These are phyloP conservation scores for Notiomystis cincta DNA, from an alignment of 2,113 vertebrate species.

Conservation along the genomic window DNA sequence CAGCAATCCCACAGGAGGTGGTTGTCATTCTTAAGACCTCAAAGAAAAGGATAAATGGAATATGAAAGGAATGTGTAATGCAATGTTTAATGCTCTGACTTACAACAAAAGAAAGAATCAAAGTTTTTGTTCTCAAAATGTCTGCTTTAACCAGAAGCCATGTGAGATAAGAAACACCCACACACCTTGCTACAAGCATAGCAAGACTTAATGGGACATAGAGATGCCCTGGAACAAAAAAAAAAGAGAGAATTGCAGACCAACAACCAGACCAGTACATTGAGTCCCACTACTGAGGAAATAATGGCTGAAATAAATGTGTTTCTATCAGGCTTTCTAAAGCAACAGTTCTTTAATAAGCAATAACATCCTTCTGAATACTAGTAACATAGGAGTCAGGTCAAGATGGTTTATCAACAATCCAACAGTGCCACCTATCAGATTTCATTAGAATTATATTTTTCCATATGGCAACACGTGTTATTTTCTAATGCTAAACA, in stretches of 20 bases:
- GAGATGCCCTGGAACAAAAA: not conserved
- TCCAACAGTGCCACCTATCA: slow-evolving; percentile 72
- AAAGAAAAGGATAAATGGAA: not conserved
- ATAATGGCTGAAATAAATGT: not conserved
- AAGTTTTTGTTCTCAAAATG: not conserved
- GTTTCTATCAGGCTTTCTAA: not conserved
- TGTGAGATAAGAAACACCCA: not conserved
- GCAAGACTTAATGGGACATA: not conserved
- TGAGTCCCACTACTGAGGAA: not conserved
- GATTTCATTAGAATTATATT: slow-evolving; percentile 20
- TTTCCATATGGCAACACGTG: not conserved
- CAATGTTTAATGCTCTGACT: not conserved
- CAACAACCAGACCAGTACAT: not conserved
- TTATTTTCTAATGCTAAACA: not conserved
- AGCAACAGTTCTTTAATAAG: not conserved
- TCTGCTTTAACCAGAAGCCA: not conserved
- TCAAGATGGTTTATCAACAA: slow-evolving; percentile 28
- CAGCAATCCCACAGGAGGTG: not conserved
- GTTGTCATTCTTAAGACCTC: not conserved
- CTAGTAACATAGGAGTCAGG: not conserved
- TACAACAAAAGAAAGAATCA: not conserved
- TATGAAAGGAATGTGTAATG: not conserved
- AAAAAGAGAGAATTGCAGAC: not conserved
- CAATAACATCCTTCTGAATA: not conserved
- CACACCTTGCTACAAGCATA: not conserved